phyloP scores from a whole-genome alignment of 1,140 invertebrate species.

The Heliconius hewitsoni region DNA sequence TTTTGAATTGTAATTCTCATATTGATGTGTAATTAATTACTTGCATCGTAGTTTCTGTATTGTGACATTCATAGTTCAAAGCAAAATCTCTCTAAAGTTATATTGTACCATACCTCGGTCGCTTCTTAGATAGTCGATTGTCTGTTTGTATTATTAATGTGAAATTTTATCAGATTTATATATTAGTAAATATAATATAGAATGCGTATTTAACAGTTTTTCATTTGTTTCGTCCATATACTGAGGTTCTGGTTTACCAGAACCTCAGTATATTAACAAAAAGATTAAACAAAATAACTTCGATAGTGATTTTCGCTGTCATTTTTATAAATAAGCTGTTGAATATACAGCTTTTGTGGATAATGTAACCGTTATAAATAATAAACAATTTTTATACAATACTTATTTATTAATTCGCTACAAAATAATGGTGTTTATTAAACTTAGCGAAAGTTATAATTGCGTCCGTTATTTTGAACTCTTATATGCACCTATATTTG shows the following conservation, averaged over 20 bases:
- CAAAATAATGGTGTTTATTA: too few species aligned
- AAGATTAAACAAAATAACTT: too few species aligned
- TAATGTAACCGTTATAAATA: background rate
- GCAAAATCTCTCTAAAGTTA: background rate
- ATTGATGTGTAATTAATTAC: conserved; percentile 26
- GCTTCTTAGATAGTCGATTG: conserved; percentile 46
- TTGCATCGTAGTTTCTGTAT: conserved; percentile 48
- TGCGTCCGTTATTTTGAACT: background rate
- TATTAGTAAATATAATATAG: conserved; percentile 12
- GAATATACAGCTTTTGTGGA: too few species aligned
- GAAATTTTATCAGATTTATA: conserved; percentile 36
- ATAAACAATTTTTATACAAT: background rate
- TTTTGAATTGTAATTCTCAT: conserved; percentile 31
- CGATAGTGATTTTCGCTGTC: too few species aligned
- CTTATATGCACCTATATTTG: background rate
- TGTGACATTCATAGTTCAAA: conserved; percentile 25
- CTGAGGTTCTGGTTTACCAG: background rate
- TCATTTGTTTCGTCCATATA: background rate
- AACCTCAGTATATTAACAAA: too few species aligned
- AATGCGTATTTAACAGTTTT: conserved; percentile 45
- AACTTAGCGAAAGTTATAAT: background rate
- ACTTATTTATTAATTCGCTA: background rate
- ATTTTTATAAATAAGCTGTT: too few species aligned
- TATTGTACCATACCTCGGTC: conserved; percentile 51
- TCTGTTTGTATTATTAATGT: conserved; percentile 34